These are phyloP conservation scores for Temnothorax rugatulus DNA, from an alignment of 2,888 invertebrate genomes.

Conservation along the genomic window DNA sequence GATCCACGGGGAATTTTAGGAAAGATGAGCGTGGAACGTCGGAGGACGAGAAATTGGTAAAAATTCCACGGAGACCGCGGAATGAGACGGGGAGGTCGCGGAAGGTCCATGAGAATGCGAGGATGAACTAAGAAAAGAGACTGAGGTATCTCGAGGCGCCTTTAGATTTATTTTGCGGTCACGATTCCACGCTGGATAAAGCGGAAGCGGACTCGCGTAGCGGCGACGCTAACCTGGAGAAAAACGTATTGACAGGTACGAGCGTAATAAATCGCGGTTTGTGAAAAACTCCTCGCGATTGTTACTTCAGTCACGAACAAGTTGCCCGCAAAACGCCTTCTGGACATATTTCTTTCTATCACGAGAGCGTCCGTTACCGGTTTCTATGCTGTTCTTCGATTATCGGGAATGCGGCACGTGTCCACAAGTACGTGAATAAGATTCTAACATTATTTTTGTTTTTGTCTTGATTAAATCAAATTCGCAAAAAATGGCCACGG, in stretches of 20 bases:
- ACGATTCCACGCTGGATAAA: constrained; percentile 61
- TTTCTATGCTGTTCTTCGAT: constrained; percentile 4
- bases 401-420: constrained; percentile 27
- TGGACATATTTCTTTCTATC: constrained; percentile 48
- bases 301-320: constrained; percentile 49
- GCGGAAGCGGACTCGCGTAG: constrained; percentile 58
- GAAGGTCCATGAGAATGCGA: constrained; percentile 44
- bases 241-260: constrained; percentile 68
- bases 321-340: constrained; percentile 31
- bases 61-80: constrained; percentile 51
- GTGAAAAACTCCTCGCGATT: constrained; percentile 67
- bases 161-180: constrained; percentile 76
- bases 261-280: constrained; percentile 56
- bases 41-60: constrained; percentile 57
- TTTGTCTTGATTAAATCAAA: background rate
- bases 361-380: background rate
- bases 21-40: constrained; percentile 46
- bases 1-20: constrained; percentile 43
- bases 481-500: background rate
- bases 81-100: constrained; percentile 44
- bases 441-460: constrained; percentile 9
- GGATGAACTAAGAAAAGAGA: constrained; percentile 41
- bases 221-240: constrained; percentile 53
- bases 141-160: constrained; percentile 61
- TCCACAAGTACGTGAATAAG: constrained; percentile 13